These are phyloP conservation scores for Brachystomella parvula DNA, from an alignment of 1,140 invertebrate genomes.

Conservation along the genomic window DNA sequence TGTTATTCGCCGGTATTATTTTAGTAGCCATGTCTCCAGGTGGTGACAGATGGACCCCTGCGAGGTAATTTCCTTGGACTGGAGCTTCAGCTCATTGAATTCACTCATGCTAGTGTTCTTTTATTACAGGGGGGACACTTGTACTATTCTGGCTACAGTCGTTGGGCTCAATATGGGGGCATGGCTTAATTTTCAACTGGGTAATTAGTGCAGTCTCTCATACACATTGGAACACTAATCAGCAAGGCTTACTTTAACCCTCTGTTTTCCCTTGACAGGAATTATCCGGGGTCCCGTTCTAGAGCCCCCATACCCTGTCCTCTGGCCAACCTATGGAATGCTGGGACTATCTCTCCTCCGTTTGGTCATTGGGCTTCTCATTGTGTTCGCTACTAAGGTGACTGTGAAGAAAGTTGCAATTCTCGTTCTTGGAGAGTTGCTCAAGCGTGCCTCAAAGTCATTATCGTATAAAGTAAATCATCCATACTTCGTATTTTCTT, in stretches of 20 bases:
- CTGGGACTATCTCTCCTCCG: conserved; percentile 55
- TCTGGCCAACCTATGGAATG: conserved; percentile 67
- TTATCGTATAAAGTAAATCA: conserved; percentile 33
- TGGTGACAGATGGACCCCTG: conserved; percentile 70
- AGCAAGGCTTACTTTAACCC: no score
- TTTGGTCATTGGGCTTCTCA: conserved; percentile 63
- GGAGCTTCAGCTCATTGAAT: background rate
- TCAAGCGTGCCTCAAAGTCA: no score
- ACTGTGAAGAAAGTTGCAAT: conserved; percentile 62
- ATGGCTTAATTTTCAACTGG: conserved; percentile 73
- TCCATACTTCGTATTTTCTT: background rate
- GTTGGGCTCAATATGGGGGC: conserved; percentile 70
- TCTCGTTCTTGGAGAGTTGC: conserved; percentile 58
- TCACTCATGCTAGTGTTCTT: background rate
- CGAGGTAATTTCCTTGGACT: conserved; percentile 52
- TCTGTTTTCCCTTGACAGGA: no score
- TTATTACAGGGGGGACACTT: conserved; percentile 68
- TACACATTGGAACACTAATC: no score
- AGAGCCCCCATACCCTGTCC: conserved; percentile 59
- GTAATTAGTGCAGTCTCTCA: no score
- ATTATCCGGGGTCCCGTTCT: conserved; percentile 49
- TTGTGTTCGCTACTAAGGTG: conserved; percentile 58
- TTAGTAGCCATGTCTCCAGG: conserved; percentile 65
- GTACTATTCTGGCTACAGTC: conserved; percentile 69
- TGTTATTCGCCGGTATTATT: conserved; percentile 54